phyloP scores from a whole-genome alignment of 2,113 vertebrate genomes.

The Leptodactylus fuscus region DNA sequence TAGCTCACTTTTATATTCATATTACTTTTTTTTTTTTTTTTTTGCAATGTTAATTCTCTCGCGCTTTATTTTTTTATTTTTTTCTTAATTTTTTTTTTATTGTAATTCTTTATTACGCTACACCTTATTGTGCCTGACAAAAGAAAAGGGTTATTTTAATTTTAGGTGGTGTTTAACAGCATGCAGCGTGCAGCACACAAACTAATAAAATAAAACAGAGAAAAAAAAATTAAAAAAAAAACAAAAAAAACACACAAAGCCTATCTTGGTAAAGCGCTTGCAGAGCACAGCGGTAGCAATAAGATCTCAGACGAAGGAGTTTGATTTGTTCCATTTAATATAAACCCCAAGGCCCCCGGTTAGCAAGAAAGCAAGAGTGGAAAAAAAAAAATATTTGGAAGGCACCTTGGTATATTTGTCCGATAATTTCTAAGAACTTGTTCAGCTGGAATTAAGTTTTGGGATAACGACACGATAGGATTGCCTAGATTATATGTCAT shows the following conservation, averaged over 20 bases:
- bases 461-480: neutral
- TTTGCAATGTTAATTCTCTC: constrained; percentile 39
- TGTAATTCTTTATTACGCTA: constrained; percentile 46
- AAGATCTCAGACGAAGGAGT: constrained; percentile 50
- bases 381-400: constrained; percentile 50
- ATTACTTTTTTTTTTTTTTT: constrained; percentile 29
- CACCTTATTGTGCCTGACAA: constrained; percentile 57
- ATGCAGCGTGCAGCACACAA: constrained; percentile 34
- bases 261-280: constrained; percentile 46
- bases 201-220: constrained; percentile 48
- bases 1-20: constrained; percentile 52
- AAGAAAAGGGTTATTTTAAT: constrained; percentile 58
- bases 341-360: constrained; percentile 57
- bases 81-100: constrained; percentile 50
- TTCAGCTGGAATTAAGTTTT: constrained; percentile 24
- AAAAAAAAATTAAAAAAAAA: neutral
- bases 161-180: constrained; percentile 60
- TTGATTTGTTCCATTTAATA: constrained; percentile 61
- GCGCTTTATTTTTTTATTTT: too few relatives aligned
- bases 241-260: constrained; percentile 36
- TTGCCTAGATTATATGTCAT: too few relatives aligned
- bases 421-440: constrained; percentile 50
- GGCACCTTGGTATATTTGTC: constrained; percentile 42
- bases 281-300: constrained; percentile 58
- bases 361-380: constrained; percentile 48